Conservation (phyloP, 1,140 invertebrate genomes). For the Aphaenogaster ashmeadi region DNA sequence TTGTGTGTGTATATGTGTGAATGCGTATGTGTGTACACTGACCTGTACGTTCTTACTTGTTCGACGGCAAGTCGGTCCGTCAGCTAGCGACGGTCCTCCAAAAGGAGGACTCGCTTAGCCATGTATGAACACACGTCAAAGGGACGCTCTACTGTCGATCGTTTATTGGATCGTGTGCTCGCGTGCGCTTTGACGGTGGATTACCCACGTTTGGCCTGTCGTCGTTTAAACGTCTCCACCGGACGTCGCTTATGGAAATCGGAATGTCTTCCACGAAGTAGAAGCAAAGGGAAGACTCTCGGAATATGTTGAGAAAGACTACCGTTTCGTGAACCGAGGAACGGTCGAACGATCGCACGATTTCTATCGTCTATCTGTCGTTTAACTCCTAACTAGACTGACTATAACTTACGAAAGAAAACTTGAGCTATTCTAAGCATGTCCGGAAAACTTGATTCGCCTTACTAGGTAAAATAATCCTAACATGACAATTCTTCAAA, state of each 20-base stretch:
- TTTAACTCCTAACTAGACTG: constrained; percentile 8
- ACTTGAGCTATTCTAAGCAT: not conserved
- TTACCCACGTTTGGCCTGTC: constrained; percentile 48
- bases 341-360: constrained; percentile 31
- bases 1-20: not conserved
- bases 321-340: not conserved
- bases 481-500: not conserved
- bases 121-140: constrained; percentile 76
- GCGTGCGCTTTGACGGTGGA: constrained; percentile 48
- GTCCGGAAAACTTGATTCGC: not conserved
- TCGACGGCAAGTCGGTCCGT: constrained; percentile 47
- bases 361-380: constrained; percentile 27
- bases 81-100: constrained; percentile 48
- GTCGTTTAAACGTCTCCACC: constrained; percentile 29
- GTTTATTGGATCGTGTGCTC: constrained; percentile 74
- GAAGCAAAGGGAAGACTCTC: not conserved
- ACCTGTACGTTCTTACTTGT: constrained; percentile 58
- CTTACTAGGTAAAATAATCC: not conserved
- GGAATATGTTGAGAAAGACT: not conserved
- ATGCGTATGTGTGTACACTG: not conserved
- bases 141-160: constrained; percentile 71
- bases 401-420: not conserved
- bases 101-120: constrained; percentile 67
- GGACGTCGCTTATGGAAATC: constrained; percentile 55
- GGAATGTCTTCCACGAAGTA: constrained; percentile 50